Evolutionary conservation across 2,113 vertebrate genomes (phyloP), one percentile per base, ranked within the genome.

Genomic region (Phalacrocorax pelagicus): DNA sequence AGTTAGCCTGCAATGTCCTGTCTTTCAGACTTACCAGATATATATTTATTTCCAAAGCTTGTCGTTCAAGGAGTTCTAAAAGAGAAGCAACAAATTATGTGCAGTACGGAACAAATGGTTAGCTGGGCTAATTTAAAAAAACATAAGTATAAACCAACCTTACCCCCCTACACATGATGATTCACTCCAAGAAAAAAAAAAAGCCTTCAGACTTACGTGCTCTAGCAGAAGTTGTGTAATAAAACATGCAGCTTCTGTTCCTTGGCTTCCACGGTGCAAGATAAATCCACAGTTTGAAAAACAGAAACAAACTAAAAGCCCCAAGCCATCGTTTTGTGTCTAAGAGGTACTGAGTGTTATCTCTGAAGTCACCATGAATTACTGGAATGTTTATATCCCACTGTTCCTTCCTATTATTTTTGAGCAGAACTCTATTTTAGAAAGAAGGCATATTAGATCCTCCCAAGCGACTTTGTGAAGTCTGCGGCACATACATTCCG

Each of bases 221-320:
- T 73, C 27, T 6, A 9, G 34, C 86, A 92, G 80, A 63, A 86
- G 65, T 67, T 81, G 47, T 74, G 24, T 83, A 51, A 61, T 62
- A 77, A 94, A 91, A 88, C 46, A 62, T 19, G 66, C n/a, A 73
- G 29, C 87, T 91, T 71, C 86, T 91, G 40, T 81, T 75, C 42
- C 55, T 82, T 82, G 75, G 78, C 72, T 79, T 80, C 81, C 55
- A 44, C 58, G n/a, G 74, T 30, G 79, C 42, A 9, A 79, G n/a
- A 79, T 90, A 88, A 96, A 96, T 71, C 65, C 82, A 73, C 81
- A 52, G 71, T 75, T 23, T 86, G 72, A 79, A 74, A 94, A 86
- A 12, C 72, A 93, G 77, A 92, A 96, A 58, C 72, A 91, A 44
- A 82, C 54, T 55, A n/a, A 58, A 84, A 93, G 88, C 95, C 91